Evolutionary conservation across 2,113 vertebrate genomes (phyloP).

Genomic region (Litocranius walleri): DNA sequence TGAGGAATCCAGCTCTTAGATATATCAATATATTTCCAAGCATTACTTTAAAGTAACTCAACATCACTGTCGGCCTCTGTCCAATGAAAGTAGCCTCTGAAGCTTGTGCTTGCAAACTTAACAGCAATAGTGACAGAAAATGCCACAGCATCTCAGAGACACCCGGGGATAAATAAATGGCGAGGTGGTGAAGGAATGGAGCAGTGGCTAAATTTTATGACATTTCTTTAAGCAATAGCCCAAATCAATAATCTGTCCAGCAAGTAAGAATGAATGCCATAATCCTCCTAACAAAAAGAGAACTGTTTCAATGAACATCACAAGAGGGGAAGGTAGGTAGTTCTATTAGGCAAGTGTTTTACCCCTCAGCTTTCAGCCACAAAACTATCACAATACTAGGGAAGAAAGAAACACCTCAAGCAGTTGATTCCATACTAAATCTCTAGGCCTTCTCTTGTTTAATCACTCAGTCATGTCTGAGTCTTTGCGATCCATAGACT

Average conservation of each 20-base stretch:
- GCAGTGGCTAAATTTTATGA: not conserved
- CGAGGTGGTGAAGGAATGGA: not conserved
- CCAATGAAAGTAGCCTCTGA: not conserved
- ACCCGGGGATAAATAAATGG: not conserved
- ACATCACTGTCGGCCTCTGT: not conserved
- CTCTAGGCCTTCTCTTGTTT: not conserved
- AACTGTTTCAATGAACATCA: not conserved
- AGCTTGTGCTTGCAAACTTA: not conserved
- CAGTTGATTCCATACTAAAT: not conserved
- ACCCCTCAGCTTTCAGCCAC: not conserved
- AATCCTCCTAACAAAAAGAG: not conserved
- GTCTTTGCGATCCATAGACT: not conserved
- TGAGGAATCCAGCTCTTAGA: not conserved
- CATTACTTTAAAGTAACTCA: not conserved
- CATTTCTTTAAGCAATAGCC: not conserved
- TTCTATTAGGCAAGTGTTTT: not conserved
- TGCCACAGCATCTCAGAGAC: not conserved
- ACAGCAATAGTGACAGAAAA: not conserved
- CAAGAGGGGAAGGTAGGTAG: not conserved
- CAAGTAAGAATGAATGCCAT: not conserved
- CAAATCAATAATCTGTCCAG: not conserved
- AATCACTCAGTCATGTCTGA: not conserved
- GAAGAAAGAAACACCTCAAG: not conserved
- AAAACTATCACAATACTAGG: not conserved
- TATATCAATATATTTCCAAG: not conserved